Evolutionary conservation across 2,888 invertebrate genomes (phyloP), one percentile per base, ranked within the genome.

Genomic region (Sericinus montela): DNA sequence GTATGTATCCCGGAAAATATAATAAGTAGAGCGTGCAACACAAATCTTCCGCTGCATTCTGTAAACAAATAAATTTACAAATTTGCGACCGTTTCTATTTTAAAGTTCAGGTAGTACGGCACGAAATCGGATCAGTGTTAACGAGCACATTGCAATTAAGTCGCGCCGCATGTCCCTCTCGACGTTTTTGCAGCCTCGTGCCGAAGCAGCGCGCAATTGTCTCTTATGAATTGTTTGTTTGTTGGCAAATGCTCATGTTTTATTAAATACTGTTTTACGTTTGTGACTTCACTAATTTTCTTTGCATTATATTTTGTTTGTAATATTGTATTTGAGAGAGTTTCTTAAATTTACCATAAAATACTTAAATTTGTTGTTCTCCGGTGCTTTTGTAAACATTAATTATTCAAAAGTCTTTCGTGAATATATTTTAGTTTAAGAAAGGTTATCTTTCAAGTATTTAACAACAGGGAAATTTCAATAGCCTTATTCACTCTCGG

Each of bases 81-180:
- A 55, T 53, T 51, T 48, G 49, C 51, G 54, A 48, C 53, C 53
- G 52, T 56, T 59, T 57, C 59, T 56, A 56, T 59, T 59, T 59
- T 58, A 63, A 63, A 64, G 63, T 63, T 60, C 59, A 62, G 58
- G 62, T 55, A 56, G 60, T 56, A 56, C 58, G 52, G 58, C 58
- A 56, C 60, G 56, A 63, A 66, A 65, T 65, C 66, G 62, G 65
- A 66, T 67, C 64, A 65, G 60, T 60, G 60, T 63, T 69, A 69
- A 69, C 67, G 67, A 69, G 67, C 60, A 63, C 63, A 57, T 58
- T 58, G 69, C 65, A 69, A 70, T 67, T 69, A 67, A 63, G 61
- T 57, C 56, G 55, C 55, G 56, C 54, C 57, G 56, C 52, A 55
- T 55, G 55, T 50, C 53, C 54, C 59, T 51, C 53, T 59, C 55